Evolutionary conservation across 2,113 vertebrate genomes (phyloP), one percentile per base, ranked within the genome.

Genomic region (Dicerorhinus sumatrensis): DNA sequence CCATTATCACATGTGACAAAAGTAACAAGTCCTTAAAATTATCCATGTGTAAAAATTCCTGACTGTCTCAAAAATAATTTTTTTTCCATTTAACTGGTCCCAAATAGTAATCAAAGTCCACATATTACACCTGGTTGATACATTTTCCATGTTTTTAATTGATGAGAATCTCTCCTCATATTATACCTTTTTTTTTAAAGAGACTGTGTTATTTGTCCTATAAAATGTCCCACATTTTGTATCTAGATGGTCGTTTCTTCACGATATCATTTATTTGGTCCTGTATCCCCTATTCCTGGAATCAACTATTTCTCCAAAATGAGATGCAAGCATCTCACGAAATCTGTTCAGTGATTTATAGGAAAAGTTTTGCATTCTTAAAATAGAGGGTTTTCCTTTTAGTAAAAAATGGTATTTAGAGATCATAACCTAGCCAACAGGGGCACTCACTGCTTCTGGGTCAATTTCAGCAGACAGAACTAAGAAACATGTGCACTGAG

Each of bases 11-110:
- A 23, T 17, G 39, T 58, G 89, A 83, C 16, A 97, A 72, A 89
- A 79, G 21, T 16, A 84, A 67, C 18, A 58, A 70, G 86, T 89
- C 67, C 73, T 79, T 81, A 63, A 95, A 56, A 93, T 87, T 83
- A 77, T 48, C 9, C 33, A 81, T 20, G 10, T 70, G 5, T 56
- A 83, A 91, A 84, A 87, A 73, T 46, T 83, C 18, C 42, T 11
- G 11, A 76, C 36, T 36, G 27, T 33, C 62, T 58, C 42, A 13
- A 89, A 79, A 88, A 84, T 67, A 54, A 5, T 20, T 73, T 18
- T 13, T 73, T 73, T 70, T 10, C 77, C 6, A 62, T 76, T 81
- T 82, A 90, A 62, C 36, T 84, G 21, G 70, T 72, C 58, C 60
- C 21, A 87, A 93, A 65, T 8, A 60, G 11, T n/a, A 93, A 93